A percentile compares a stretch with the other conserved stretches of the same genome.
phyloP scores from a whole-genome alignment of 2,797 vertebrate genomes.

The Danionella dracula region DNA sequence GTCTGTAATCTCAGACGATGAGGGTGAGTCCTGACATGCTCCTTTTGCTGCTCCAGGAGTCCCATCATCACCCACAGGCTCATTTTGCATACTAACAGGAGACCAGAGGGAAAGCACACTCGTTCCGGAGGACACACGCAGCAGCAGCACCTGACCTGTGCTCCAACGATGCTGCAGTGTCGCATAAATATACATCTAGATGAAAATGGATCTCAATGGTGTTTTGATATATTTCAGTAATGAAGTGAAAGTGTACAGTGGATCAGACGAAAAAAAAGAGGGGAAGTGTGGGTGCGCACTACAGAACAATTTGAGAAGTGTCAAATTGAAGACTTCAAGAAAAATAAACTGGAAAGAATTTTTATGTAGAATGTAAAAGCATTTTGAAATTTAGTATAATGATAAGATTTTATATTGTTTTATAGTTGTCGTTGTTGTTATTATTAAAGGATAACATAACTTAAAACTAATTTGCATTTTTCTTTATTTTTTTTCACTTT shows the following conservation, averaged over 20 bases:
- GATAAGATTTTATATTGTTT: too few species aligned
- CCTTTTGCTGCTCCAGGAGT: conserved; percentile 35
- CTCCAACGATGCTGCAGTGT: conserved; percentile 5
- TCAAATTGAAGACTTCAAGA: too few species aligned
- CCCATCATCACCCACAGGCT: conserved; percentile 38
- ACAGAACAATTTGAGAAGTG: background rate
- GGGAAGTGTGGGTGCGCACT: background rate
- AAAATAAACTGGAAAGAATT: too few species aligned
- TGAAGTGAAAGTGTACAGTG: conserved; percentile 1
- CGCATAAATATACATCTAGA: conserved; percentile 32
- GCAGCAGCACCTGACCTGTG: conserved; percentile 10
- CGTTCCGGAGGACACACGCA: conserved; percentile 11
- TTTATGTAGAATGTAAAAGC: too few species aligned
- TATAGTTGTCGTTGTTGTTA: too few species aligned
- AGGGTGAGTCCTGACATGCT: conserved; percentile 51
- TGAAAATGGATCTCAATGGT: conserved; percentile 15
- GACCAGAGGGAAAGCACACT: conserved; percentile 19
- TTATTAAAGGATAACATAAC: too few species aligned
- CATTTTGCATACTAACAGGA: conserved; percentile 50
- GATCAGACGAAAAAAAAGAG: conserved; percentile 5
- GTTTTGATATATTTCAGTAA: conserved; percentile 32
- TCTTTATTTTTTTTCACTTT: too few species aligned
- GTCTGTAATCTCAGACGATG: conserved; percentile 46
- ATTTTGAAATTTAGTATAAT: too few species aligned
- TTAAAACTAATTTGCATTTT: too few species aligned